Evolutionary conservation across 2,888 invertebrate species (phyloP).

Genomic region (Drepana falcataria): DNA sequence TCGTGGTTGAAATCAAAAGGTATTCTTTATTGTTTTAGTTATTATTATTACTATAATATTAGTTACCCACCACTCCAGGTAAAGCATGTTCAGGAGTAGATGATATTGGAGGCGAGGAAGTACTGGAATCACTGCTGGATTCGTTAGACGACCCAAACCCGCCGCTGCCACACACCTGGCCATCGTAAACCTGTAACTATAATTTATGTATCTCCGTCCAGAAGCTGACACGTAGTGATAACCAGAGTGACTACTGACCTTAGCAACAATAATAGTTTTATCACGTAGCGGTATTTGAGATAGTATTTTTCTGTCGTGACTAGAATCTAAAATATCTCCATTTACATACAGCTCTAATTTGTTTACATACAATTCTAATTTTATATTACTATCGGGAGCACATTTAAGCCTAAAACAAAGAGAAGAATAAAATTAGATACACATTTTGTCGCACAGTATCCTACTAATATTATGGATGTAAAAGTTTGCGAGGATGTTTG

Average conservation of each 20-base stretch:
- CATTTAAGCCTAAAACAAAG: slow-evolving; percentile 63
- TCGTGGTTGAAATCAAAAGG: too few species aligned
- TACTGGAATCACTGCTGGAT: slow-evolving; percentile 96
- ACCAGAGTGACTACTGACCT: slow-evolving; percentile 37
- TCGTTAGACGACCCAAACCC: slow-evolving; percentile 81
- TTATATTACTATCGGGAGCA: slow-evolving; percentile 81
- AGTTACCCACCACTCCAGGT: slow-evolving; percentile 89
- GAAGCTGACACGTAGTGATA: not conserved
- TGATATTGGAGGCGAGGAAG: slow-evolving; percentile 93
- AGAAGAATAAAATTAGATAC: not conserved
- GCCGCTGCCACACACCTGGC: slow-evolving; percentile 69
- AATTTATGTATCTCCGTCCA: not conserved
- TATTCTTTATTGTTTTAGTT: too few species aligned
- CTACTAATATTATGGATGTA: too few species aligned
- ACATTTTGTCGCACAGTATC: too few species aligned
- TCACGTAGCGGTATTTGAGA: slow-evolving; percentile 91
- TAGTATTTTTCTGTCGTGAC: slow-evolving; percentile 91
- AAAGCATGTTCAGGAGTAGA: slow-evolving; percentile 93
- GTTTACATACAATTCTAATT: slow-evolving; percentile 93
- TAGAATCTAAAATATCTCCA: slow-evolving; percentile 91
- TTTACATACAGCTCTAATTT: slow-evolving; percentile 95
- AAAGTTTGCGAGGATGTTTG: too few species aligned
- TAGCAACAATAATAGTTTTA: slow-evolving; percentile 86
- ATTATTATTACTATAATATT: too few species aligned
- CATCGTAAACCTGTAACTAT: slow-evolving; percentile 56